Evolutionary conservation across 1,140 invertebrate genomes (phyloP).

Genomic region (Drosophila obscura): DNA sequence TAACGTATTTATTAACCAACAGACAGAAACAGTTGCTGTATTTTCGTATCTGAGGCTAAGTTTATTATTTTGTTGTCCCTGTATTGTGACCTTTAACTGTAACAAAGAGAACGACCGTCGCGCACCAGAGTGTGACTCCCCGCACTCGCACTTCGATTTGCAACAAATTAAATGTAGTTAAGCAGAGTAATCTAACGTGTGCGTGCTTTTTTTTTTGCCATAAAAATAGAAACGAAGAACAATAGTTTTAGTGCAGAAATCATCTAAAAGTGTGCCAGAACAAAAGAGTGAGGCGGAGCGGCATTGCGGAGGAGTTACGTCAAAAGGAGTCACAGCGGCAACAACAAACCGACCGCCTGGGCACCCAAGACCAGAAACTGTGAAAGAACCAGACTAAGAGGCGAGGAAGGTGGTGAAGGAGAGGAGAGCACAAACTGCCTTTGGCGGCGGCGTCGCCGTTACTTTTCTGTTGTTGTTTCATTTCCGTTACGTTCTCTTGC

Average conservation of each 20-base stretch:
- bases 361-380: constrained; percentile 41
- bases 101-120: no score
- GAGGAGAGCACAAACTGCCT: constrained; percentile 8
- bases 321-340: constrained; percentile 59
- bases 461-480: constrained; percentile 25
- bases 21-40: no score
- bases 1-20: no score
- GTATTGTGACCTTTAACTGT: no score
- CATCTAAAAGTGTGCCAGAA: not conserved
- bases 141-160: no score
- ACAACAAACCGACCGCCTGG: constrained; percentile 36
- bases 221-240: not conserved
- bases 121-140: no score
- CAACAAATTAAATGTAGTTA: no score
- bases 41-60: no score
- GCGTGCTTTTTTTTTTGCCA: not conserved
- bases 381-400: constrained; percentile 19
- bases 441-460: constrained; percentile 53
- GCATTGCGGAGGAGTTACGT: constrained; percentile 71
- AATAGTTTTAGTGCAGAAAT: no score
- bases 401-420: constrained; percentile 2
- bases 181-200: no score
- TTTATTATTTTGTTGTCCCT: no score
- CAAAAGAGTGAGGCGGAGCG: constrained; percentile 13
- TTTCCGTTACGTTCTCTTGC: constrained; percentile 9